Conservation (phyloP, 1,140 invertebrate genomes). For the Drosophila azteca region DNA sequence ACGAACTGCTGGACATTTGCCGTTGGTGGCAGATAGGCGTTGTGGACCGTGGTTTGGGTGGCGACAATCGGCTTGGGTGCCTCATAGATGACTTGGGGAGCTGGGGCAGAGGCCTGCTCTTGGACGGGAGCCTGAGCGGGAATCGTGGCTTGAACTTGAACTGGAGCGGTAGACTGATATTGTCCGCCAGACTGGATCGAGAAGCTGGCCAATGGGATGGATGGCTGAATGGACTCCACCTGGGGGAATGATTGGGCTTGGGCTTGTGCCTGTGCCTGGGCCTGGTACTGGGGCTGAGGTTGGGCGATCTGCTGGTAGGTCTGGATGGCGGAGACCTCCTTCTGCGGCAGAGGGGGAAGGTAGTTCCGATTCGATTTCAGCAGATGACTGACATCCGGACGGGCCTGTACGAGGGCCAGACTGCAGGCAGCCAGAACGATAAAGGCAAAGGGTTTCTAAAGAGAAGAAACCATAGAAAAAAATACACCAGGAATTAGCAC, state of each 20-base stretch:
- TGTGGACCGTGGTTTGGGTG: conserved; percentile 42
- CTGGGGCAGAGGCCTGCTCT: conserved; percentile 2
- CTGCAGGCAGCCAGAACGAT: conserved; percentile 35
- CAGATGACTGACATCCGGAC: conserved; percentile 33
- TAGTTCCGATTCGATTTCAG: conserved; percentile 26
- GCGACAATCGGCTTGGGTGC: conserved; percentile 39
- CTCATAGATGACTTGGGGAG: conserved; percentile 52
- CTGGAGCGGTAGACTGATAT: conserved; percentile 3
- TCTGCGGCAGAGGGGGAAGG: conserved; percentile 49
- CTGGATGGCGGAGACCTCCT: conserved; percentile 41
- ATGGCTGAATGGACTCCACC: conserved; percentile 63
- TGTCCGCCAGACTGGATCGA: conserved; percentile 51
- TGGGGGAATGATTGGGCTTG: conserved; percentile 40
- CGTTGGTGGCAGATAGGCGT: conserved; percentile 50
- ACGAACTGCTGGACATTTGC: conserved; percentile 44
- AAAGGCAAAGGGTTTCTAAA: conserved; percentile 55
- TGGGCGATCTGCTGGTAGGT: conserved; percentile 34
- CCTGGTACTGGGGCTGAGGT: conserved; percentile 17
- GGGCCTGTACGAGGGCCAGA: conserved; percentile 39
- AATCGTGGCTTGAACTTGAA: background rate
- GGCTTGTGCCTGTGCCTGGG: conserved; percentile 22
- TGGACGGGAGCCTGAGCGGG: background rate
- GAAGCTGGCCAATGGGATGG: conserved; percentile 62
- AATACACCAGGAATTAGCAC: conserved; percentile 7
- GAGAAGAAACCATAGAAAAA: conserved; percentile 10